phyloP scores from a whole-genome alignment of 2,888 invertebrate genomes.

The Ferdinandea cuprea region DNA sequence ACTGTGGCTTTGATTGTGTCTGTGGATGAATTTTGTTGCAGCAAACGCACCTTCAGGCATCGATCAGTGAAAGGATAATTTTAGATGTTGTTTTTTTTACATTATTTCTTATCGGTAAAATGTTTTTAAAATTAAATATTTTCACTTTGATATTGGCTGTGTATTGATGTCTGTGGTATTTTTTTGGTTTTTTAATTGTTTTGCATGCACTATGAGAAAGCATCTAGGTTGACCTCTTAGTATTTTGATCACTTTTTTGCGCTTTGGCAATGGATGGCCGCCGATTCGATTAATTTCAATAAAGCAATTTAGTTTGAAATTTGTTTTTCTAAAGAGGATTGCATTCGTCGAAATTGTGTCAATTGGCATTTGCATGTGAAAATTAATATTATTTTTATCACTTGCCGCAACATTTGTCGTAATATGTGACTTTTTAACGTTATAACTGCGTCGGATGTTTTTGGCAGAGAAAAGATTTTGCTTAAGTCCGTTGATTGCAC shows the following conservation, averaged over 20 bases:
- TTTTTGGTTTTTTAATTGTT: constrained; percentile 34
- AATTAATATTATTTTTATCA: constrained; percentile 74
- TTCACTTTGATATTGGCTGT: constrained; percentile 56
- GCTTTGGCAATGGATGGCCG: constrained; percentile 48
- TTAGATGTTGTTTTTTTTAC: constrained; percentile 23
- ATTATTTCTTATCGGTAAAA: constrained; percentile 21
- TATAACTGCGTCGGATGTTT: constrained; percentile 47
- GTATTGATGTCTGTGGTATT: constrained; percentile 16
- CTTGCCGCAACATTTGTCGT: constrained; percentile 46
- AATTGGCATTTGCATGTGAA: constrained; percentile 68
- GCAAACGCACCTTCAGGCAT: constrained; percentile 60
- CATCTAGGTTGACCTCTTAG: constrained; percentile 53
- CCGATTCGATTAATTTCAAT: constrained; percentile 67
- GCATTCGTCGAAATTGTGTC: constrained; percentile 70
- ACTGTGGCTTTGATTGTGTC: constrained; percentile 5
- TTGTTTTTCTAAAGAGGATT: constrained; percentile 49
- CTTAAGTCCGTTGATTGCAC: constrained; percentile 16
- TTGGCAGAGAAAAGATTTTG: constrained; percentile 28
- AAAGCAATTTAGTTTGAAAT: constrained; percentile 65
- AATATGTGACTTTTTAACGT: constrained; percentile 56
- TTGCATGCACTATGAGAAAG: constrained; percentile 34
- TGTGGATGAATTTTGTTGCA: constrained; percentile 10
- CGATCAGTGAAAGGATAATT: constrained; percentile 48
- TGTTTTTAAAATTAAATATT: constrained; percentile 64
- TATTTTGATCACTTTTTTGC: constrained; percentile 39